Percentiles rank a stretch among this genome's conserved stretches.
Conservation (phyloP, 1,140 invertebrate species). For the Carposina sasakii region DNA sequence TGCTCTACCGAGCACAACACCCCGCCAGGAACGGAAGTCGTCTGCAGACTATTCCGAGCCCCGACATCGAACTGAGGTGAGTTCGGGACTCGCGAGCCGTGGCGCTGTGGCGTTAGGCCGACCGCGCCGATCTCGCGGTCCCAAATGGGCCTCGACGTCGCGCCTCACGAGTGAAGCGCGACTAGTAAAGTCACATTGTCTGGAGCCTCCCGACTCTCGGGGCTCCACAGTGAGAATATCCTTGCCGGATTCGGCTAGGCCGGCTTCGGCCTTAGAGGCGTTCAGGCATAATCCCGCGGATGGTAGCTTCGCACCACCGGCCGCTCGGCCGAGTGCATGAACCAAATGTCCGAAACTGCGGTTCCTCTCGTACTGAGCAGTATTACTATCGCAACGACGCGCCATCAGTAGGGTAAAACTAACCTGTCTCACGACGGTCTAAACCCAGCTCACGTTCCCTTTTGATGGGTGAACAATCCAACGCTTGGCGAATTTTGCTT, state of each 20-base stretch:
- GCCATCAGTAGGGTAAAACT: slow-evolving; percentile 78
- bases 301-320: slow-evolving; percentile 85
- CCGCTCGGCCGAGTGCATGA: slow-evolving; percentile 78
- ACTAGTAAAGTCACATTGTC: slow-evolving; percentile 76
- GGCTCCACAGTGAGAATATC: slow-evolving; percentile 66
- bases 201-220: slow-evolving; percentile 73
- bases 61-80: slow-evolving; percentile 73
- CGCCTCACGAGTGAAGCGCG: slow-evolving; percentile 83
- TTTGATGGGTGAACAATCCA: slow-evolving; percentile 86
- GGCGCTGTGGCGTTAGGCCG: slow-evolving; percentile 62
- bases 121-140: slow-evolving; percentile 67
- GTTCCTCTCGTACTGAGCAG: slow-evolving; percentile 78
- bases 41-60: slow-evolving; percentile 76
- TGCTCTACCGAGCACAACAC: slow-evolving; percentile 77
- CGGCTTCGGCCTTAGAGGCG: slow-evolving; percentile 86
- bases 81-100: slow-evolving; percentile 45
- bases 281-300: slow-evolving; percentile 88
- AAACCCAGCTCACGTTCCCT: slow-evolving; percentile 86
- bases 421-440: slow-evolving; percentile 86
- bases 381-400: slow-evolving; percentile 73
- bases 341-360: slow-evolving; percentile 83
- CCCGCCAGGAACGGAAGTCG: slow-evolving; percentile 76
- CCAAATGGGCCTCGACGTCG: slow-evolving; percentile 87
- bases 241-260: slow-evolving; percentile 75
- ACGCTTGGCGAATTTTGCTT: slow-evolving; percentile 89